phyloP scores from a whole-genome alignment of 2,113 vertebrate genomes.

The Lethenteron reissneri region DNA sequence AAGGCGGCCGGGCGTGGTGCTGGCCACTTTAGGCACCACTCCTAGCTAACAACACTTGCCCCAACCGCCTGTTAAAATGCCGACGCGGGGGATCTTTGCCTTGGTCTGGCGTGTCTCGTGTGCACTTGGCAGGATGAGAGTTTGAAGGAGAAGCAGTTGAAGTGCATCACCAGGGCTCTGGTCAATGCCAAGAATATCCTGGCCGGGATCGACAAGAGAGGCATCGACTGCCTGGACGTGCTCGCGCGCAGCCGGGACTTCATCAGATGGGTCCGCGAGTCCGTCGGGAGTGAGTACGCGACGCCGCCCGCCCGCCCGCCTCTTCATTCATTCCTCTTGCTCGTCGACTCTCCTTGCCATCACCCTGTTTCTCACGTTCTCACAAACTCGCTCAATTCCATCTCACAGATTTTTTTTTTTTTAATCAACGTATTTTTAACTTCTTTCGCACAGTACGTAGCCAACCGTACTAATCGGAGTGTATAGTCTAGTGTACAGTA shows the following conservation, averaged over 20 bases:
- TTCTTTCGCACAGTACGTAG: no score
- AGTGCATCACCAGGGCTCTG: conserved; percentile 37
- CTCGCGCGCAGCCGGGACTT: conserved; percentile 34
- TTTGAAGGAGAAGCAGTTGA: conserved; percentile 30
- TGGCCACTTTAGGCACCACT: no score
- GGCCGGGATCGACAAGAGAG: conserved; percentile 31
- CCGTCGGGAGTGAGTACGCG: conserved; percentile 37
- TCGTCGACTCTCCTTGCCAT: no score
- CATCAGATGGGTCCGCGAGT: conserved; percentile 47
- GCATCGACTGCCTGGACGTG: conserved; percentile 31
- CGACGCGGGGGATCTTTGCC: neutral
- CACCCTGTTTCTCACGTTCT: no score
- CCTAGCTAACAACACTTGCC: neutral
- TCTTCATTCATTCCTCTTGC: conserved; percentile 10
- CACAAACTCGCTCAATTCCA: no score
- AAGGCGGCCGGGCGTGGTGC: no score
- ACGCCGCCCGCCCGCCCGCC: neutral
- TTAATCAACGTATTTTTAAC: no score
- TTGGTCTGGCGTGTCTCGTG: conserved; percentile 6
- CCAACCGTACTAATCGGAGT: no score
- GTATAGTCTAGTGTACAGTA: no score
- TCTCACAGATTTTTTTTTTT: no score
- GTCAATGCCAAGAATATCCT: conserved; percentile 34
- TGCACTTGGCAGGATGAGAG: conserved; percentile 22
- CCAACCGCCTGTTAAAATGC: neutral